Conservation (phyloP, 2,113 vertebrate genomes). For the Sciurus niger region DNA sequence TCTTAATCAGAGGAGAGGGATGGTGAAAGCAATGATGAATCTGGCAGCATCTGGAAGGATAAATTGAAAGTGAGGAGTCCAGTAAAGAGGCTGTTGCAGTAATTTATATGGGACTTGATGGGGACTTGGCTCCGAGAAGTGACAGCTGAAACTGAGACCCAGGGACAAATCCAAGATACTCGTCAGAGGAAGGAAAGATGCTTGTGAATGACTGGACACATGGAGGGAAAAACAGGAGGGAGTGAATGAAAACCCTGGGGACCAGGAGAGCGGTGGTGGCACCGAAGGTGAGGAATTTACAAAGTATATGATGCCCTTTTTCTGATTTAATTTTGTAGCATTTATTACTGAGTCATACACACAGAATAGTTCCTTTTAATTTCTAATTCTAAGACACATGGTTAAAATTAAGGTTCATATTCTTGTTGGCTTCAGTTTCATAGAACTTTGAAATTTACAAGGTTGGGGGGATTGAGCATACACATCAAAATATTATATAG, state of each 20-base stretch:
- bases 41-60: constrained; percentile 1
- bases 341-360: constrained; percentile 49
- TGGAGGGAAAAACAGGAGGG: not conserved
- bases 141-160: constrained; percentile 36
- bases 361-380: constrained; percentile 63
- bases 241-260: not conserved
- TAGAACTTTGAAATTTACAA: constrained; percentile 72
- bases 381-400: constrained; percentile 79
- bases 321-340: constrained; percentile 39
- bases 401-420: constrained; percentile 82
- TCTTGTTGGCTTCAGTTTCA: constrained; percentile 74
- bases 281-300: not conserved
- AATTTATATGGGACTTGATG: constrained; percentile 51
- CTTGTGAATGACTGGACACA: not conserved
- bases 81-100: not conserved
- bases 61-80: not conserved
- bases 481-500: constrained; percentile 53
- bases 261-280: not conserved
- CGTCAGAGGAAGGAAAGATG: not conserved
- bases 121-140: constrained; percentile 55
- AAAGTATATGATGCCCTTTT: not conserved
- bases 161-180: constrained; percentile 40
- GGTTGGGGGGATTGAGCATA: constrained; percentile 54
- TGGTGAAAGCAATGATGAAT: not conserved
- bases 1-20: constrained; percentile 8